These are phyloP conservation scores for Pecten maximus DNA, from an alignment of 2,888 invertebrate genomes.

Conservation along the genomic window DNA sequence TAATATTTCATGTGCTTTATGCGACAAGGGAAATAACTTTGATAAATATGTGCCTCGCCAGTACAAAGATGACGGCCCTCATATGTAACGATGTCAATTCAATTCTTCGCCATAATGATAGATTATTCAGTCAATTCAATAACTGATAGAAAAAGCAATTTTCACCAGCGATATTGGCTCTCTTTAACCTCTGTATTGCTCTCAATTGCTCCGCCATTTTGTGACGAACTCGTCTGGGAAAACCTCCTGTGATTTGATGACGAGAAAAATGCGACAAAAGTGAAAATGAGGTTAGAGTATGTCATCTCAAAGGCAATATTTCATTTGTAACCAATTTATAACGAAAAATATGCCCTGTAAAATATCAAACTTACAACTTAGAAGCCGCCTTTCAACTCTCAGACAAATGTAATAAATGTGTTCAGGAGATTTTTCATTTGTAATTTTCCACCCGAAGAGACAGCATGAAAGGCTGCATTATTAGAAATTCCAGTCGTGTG, in stretches of 20 bases:
- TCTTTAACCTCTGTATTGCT: background rate
- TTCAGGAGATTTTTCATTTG: background rate
- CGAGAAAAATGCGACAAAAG: background rate
- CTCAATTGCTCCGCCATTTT: background rate
- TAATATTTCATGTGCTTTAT: background rate
- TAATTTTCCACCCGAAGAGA: background rate
- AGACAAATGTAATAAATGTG: background rate
- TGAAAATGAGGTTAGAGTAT: background rate
- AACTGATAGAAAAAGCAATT: constrained; percentile 26
- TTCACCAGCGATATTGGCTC: background rate
- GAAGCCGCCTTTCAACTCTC: background rate
- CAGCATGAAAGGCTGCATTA: background rate
- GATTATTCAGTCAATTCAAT: constrained; percentile 23
- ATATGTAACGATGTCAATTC: constrained; percentile 22
- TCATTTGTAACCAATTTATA: constrained; percentile 24
- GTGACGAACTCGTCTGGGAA: background rate
- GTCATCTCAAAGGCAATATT: constrained; percentile 17
- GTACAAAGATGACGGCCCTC: background rate
- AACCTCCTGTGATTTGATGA: background rate
- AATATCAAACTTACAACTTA: background rate
- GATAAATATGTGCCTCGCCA: background rate
- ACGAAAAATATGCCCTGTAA: background rate
- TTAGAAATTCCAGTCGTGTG: background rate
- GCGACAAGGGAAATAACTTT: background rate
- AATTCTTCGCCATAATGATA: constrained; percentile 6